Base-by-base conservation (phyloP, 2,797 vertebrate genomes). In the Geotrypetes seraphini region DNA sequence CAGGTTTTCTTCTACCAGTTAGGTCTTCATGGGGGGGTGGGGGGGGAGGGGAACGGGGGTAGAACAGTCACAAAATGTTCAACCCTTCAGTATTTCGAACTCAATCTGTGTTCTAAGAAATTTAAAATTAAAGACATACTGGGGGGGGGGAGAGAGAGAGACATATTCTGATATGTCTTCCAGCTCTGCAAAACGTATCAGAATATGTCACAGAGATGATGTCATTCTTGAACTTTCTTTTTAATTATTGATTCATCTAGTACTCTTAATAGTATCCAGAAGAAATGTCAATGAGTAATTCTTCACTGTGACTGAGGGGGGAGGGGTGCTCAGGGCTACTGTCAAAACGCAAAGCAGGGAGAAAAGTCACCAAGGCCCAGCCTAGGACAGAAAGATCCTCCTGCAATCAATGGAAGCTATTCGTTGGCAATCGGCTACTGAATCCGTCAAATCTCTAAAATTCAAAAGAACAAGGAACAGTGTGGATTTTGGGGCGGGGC, bases 221-320 rank as follows among this genome's bases (percentile, higher is more conserved):
- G 43, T 49, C 53, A 35, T 4, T n/a, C 5, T 28, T 20, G 9
- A 13, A 10, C 27, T 6, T 21, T 25, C 30, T 40, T 26, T 26
- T 23, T 25, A 18, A 36, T 45, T 25, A 44, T 31, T 43, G 38
- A 39, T 26, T 22, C 29, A 38, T 43, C 39, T 43, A 30, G 50
- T 31, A 39, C 35, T 36, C 34, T n/a, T 31, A 35, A 52, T 37
- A 35, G 2, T 50, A 57, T 33, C 47, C 47, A n/a, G 26, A 8
- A 19, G 20, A 40, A 52, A 43, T 17, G 28, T 39, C 43, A 51
- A 48, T 4, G 23, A 42, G 25, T 20, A 32, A 32, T 39, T 37
- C 28, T 39, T 15, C 20, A 3, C 28, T 33, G 23, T 3, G 17
- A 30, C 31, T 11, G 16, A 11, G 5, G 5, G 35, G 7, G 16